phyloP scores from a whole-genome alignment of 1,140 invertebrate genomes.

The Plectrocnemia conspersa region DNA sequence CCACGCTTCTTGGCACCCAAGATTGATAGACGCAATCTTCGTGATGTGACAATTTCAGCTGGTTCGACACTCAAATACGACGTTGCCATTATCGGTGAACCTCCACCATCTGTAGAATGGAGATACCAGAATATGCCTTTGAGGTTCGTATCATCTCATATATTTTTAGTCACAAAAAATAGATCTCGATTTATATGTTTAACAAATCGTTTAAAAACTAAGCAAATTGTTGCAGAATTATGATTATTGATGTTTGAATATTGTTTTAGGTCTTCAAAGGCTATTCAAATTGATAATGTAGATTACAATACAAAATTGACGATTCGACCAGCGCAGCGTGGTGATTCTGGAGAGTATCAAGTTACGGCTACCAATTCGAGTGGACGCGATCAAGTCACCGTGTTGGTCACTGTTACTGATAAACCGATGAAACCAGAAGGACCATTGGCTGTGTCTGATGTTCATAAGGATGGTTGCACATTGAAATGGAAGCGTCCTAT shows the following conservation, averaged over 20 bases:
- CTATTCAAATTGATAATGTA: slow-evolving; percentile 72
- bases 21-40: slow-evolving; percentile 88
- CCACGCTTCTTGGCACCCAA: slow-evolving; percentile 88
- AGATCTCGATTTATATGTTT: too few species aligned
- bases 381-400: slow-evolving; percentile 82
- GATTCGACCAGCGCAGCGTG: slow-evolving; percentile 72
- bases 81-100: slow-evolving; percentile 86
- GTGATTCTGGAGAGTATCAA: slow-evolving; percentile 85
- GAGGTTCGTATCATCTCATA: slow-evolving; percentile 28
- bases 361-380: slow-evolving; percentile 79
- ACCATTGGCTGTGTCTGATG: slow-evolving; percentile 74
- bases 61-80: slow-evolving; percentile 90
- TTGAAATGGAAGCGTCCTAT: slow-evolving; percentile 91
- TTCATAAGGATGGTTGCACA: slow-evolving; percentile 90
- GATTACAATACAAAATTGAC: slow-evolving; percentile 86
- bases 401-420: slow-evolving; percentile 89
- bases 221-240: too few species aligned
- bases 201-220: too few species aligned
- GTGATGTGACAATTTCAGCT: slow-evolving; percentile 84
- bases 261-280: slow-evolving; percentile 51
- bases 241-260: background rate
- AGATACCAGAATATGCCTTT: slow-evolving; percentile 56
- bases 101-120: slow-evolving; percentile 87
- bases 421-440: slow-evolving; percentile 84
- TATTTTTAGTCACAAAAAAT: too few species aligned